Percentiles rank a stretch among this genome's conserved stretches.
These are phyloP conservation scores for Chrysomela aeneicollis DNA, from an alignment of 2,888 invertebrate genomes.

Conservation along the genomic window DNA sequence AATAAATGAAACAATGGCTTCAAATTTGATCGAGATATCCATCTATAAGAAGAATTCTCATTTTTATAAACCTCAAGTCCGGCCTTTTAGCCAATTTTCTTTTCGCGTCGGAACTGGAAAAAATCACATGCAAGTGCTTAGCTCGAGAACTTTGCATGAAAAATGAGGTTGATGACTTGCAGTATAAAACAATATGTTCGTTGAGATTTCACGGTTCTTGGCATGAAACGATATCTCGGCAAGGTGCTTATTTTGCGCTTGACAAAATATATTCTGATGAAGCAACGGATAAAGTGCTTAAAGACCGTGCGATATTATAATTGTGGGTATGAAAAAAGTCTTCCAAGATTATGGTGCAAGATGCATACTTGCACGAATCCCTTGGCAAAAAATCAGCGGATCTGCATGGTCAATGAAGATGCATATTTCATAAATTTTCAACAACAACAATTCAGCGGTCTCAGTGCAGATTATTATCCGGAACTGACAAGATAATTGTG, in stretches of 20 bases:
- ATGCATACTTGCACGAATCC: not conserved
- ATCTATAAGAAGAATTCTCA: too few species aligned
- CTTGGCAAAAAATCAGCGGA: not conserved
- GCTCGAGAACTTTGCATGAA: not conserved
- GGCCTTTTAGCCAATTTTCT: too few species aligned
- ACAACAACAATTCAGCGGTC: slow-evolving; percentile 7
- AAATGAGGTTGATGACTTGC: slow-evolving; percentile 52
- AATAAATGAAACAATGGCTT: too few species aligned
- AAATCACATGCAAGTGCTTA: not conserved
- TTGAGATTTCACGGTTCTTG: slow-evolving; percentile 55
- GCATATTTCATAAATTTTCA: not conserved
- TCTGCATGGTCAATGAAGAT: slow-evolving; percentile 8
- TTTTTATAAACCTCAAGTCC: too few species aligned
- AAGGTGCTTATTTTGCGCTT: slow-evolving; percentile 41
- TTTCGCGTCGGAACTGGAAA: too few species aligned
- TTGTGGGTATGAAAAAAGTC: slow-evolving; percentile 27
- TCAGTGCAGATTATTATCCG: slow-evolving; percentile 1
- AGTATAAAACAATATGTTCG: slow-evolving; percentile 51
- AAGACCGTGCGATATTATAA: slow-evolving; percentile 37
- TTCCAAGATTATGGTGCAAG: slow-evolving; percentile 7
- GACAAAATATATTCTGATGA: slow-evolving; percentile 37
- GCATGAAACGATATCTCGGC: slow-evolving; percentile 49
- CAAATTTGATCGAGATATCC: too few species aligned
- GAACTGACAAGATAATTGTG: slow-evolving; percentile 5
- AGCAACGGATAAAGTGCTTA: slow-evolving; percentile 35